These are phyloP conservation scores for Bombylius major DNA, from an alignment of 2,888 invertebrate species.

Conservation along the genomic window DNA sequence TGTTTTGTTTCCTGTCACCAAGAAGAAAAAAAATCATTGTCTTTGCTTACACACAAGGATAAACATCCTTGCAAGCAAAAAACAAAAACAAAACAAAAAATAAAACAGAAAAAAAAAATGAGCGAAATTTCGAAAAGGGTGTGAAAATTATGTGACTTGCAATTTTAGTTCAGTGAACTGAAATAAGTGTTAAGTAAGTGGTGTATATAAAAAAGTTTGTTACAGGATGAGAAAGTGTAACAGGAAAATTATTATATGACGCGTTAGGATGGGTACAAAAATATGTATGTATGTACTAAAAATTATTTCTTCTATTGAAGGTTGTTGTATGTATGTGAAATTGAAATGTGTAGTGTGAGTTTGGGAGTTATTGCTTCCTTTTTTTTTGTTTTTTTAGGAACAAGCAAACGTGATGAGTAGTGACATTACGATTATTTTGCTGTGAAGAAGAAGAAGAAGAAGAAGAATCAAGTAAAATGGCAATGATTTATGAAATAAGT, in stretches of 20 bases:
- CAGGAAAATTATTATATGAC: no score
- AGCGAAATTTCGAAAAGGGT: slow-evolving; percentile 12
- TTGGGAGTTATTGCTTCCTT: no score
- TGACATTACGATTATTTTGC: slow-evolving; percentile 16
- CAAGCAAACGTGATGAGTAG: slow-evolving; percentile 16
- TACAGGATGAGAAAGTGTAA: background rate
- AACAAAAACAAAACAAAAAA: background rate
- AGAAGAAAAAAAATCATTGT: background rate
- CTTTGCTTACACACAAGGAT: background rate
- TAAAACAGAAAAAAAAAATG: background rate
- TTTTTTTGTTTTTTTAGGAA: no score
- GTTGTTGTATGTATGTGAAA: no score
- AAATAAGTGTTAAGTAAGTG: slow-evolving; percentile 14
- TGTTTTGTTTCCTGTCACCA: background rate
- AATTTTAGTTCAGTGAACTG: slow-evolving; percentile 20
- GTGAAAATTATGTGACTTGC: slow-evolving; percentile 22
- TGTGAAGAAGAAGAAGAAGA: no score
- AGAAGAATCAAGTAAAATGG: background rate
- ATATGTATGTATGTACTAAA: no score
- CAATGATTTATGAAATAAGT: slow-evolving; percentile 18
- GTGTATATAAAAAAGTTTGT: background rate
- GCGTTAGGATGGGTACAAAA: no score
- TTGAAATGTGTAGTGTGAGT: no score
- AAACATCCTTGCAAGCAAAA: background rate
- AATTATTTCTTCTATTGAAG: no score